Evolutionary conservation across 2,113 vertebrate species (phyloP).

Genomic region (Neodon shergylaensis): DNA sequence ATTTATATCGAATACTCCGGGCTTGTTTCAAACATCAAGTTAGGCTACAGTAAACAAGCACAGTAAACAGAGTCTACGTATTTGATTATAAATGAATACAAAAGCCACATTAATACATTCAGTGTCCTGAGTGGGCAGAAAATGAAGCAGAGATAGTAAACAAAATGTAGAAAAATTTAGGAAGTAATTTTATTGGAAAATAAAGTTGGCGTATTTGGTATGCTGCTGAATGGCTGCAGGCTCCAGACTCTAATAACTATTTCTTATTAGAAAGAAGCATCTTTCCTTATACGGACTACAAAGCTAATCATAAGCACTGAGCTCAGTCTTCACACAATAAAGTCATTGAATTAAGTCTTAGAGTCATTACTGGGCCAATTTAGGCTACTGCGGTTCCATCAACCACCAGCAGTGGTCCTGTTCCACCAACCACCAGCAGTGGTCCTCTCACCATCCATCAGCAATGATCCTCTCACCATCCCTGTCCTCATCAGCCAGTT

Average conservation of each 20-base stretch:
- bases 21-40: neutral
- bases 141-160: neutral
- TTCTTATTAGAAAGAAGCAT: neutral
- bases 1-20: neutral
- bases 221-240: neutral
- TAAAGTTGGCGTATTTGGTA: neutral
- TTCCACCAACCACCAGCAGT: neutral
- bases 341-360: neutral
- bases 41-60: neutral
- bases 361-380: neutral
- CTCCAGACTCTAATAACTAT: neutral
- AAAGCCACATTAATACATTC: neutral
- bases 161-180: neutral
- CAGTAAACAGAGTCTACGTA: neutral
- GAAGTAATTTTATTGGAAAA: neutral
- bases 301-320: neutral
- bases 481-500: neutral
- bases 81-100: neutral
- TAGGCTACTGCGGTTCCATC: neutral
- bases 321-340: neutral
- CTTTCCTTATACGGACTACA: neutral
- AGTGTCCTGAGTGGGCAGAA: neutral
- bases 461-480: neutral
- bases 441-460: too few relatives aligned
- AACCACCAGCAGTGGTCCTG: rapidly evolving